Percentiles rank a stretch among this genome's conserved stretches.
These are phyloP conservation scores for Sphecodes monilicornis DNA, from an alignment of 2,888 invertebrate species.

Conservation along the genomic window DNA sequence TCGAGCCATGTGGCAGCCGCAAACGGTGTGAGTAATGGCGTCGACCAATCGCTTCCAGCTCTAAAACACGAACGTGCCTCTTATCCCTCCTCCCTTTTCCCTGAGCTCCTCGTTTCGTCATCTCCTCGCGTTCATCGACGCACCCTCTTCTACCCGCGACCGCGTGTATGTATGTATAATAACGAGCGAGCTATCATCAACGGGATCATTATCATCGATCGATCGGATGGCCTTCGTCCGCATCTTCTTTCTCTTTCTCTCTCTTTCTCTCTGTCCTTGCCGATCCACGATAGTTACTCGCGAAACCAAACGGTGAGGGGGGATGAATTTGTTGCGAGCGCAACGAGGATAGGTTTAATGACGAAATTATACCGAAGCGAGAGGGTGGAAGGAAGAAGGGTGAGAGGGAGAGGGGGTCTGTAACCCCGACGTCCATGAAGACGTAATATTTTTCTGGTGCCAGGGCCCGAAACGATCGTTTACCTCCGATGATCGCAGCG, in stretches of 20 bases:
- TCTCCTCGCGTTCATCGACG: neutral
- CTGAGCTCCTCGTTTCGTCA: conserved; percentile 16
- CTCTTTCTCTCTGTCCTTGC: conserved; percentile 17
- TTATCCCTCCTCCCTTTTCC: conserved; percentile 45
- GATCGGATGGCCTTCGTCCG: conserved; percentile 57
- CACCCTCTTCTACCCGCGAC: conserved; percentile 30
- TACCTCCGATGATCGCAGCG: conserved; percentile 40
- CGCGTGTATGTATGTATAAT: conserved; percentile 73
- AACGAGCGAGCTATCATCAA: conserved; percentile 79
- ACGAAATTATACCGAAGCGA: conserved; percentile 75
- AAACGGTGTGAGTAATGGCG: conserved; percentile 80
- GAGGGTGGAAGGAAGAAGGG: neutral
- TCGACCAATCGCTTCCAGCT: conserved; percentile 77
- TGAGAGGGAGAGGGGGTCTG: conserved; percentile 46
- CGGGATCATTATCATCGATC: conserved; percentile 77
- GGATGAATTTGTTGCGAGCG: neutral
- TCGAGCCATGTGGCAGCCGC: conserved; percentile 80
- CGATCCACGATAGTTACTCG: conserved; percentile 29
- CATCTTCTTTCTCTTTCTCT: conserved; percentile 4
- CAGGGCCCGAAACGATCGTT: conserved; percentile 50
- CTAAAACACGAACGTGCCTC: conserved; percentile 72
- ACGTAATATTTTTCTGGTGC: conserved; percentile 65
- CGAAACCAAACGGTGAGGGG: neutral
- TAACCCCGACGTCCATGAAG: conserved; percentile 61
- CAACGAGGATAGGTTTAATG: conserved; percentile 67